Conservation (phyloP, 2,797 vertebrate genomes). For the Phoxinus dragarum region DNA sequence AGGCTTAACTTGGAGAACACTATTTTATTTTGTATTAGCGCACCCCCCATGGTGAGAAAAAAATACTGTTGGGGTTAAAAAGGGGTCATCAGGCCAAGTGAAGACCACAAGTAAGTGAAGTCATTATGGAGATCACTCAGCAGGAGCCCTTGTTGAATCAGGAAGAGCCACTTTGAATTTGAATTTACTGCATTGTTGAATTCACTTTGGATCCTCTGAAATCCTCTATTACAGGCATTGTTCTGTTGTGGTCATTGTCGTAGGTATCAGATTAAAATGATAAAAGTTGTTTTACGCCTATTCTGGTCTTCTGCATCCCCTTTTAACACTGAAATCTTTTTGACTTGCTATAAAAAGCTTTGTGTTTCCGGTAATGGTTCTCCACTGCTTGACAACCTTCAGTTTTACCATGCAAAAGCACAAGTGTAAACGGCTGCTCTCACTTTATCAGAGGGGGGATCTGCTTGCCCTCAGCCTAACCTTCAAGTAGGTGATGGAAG, state of each 20-base stretch:
- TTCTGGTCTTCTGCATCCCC: conserved; percentile 5
- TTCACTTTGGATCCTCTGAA: not conserved
- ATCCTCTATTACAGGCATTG: conserved; percentile 42
- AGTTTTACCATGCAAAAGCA: conserved; percentile 5
- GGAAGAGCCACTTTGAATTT: conserved; percentile 29
- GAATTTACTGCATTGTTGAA: conserved; percentile 32
- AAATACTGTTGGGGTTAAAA: conserved; percentile 28
- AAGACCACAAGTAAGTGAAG: not conserved
- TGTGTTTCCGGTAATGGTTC: not conserved
- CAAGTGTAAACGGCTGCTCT: not conserved
- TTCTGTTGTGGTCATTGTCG: conserved; percentile 42
- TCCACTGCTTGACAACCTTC: not conserved
- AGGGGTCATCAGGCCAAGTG: conserved; percentile 40
- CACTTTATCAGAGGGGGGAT: conserved; percentile 27
- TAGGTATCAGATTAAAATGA: conserved; percentile 38
- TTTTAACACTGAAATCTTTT: conserved; percentile 35
- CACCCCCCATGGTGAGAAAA: not conserved
- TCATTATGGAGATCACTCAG: conserved; percentile 33
- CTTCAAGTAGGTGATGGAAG: conserved; percentile 32
- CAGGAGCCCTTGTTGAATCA: conserved; percentile 44
- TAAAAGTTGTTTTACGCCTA: conserved; percentile 25
- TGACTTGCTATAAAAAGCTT: not conserved
- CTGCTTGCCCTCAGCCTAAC: conserved; percentile 38
- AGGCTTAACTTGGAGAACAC: no score
- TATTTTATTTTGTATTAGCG: not conserved